Conservation (phyloP, 2,113 vertebrate genomes). For the Heterotilapia buettikoferi region DNA sequence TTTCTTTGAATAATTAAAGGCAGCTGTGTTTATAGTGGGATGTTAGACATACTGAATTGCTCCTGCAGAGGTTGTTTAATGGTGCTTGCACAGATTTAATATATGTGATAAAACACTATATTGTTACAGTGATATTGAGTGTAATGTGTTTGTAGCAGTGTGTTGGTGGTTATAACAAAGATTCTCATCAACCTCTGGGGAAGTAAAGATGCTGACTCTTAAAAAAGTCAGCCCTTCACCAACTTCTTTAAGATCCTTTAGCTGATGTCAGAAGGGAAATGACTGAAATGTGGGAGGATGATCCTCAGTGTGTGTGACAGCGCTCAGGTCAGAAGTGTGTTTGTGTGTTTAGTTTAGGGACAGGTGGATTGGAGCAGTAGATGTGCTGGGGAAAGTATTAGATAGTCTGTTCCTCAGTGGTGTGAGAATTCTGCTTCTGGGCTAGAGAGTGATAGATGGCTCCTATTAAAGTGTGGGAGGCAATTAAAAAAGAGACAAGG, state of each 20-base stretch:
- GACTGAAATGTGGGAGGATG: background rate
- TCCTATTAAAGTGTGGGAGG: constrained; percentile 56
- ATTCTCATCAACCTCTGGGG: background rate
- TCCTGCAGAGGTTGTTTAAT: background rate
- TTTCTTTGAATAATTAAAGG: background rate
- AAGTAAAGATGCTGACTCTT: constrained; percentile 1
- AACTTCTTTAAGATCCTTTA: background rate
- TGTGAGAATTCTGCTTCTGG: constrained; percentile 17
- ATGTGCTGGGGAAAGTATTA: background rate
- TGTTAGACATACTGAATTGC: background rate
- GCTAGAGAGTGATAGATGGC: constrained; percentile 54
- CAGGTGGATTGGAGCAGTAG: background rate
- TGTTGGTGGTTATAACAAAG: background rate
- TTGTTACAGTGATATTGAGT: background rate
- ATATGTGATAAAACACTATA: background rate
- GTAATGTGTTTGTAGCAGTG: background rate
- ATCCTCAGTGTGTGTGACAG: background rate
- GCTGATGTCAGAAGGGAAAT: background rate
- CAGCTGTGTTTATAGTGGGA: background rate
- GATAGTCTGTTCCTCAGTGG: constrained; percentile 1
- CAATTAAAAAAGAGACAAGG: constrained; percentile 57
- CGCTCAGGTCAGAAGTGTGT: background rate
- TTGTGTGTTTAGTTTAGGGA: background rate
- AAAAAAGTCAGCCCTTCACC: background rate
- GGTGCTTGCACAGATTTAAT: background rate